Base-by-base conservation (phyloP, 2,797 vertebrate genomes). In the Caiman crocodilus region DNA sequence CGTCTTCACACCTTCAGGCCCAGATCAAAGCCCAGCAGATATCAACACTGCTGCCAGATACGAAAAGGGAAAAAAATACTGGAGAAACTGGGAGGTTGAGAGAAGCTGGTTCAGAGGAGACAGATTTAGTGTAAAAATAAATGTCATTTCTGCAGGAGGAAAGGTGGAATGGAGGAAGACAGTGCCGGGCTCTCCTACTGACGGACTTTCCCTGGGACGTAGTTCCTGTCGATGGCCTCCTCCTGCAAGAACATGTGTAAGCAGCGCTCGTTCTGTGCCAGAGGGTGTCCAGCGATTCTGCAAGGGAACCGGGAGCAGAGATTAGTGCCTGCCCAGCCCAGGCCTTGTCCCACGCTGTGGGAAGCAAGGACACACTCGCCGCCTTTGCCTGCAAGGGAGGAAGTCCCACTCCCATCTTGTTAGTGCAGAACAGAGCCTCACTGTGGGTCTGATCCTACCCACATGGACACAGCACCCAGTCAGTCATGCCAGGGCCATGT, bases 221-320 rank as follows among this genome's bases (percentile, higher is more conserved):
- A 98, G 97, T 98, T 98, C 96, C 99, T 99, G 98, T 99, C 99
- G 88, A 99, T 99, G 97, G 98, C 98, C 97, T 99, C 99, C 80
- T 99, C 99, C 97, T 99, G 99, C 98, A 99, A 98, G 97, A 99
- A 99, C 99, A 99, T 99, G 97, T 99, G 99, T 98, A 99, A 99
- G 98, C 99, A 99, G 97, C 99, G 99, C 98, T 99, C 99, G 0
- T 99, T 99, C 98, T 99, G 99, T 98, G 99, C 99, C 98, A 99
- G 97, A 11, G 99, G 99, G 94, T 99, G 99, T 97, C 99, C 99
- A 90, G 99, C 99, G 98, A 99, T 99, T 98, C 99, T 99, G 95
- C 65, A 97, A 97, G 90, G 94, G 92, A 97, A 97, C 77, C 90
- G 93, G 90, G 81, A 78, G 92, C 85, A 90, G 78, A 95, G 55